Base-by-base conservation (phyloP, 2,113 vertebrate genomes). In the Rhizomys pruinosus region DNA sequence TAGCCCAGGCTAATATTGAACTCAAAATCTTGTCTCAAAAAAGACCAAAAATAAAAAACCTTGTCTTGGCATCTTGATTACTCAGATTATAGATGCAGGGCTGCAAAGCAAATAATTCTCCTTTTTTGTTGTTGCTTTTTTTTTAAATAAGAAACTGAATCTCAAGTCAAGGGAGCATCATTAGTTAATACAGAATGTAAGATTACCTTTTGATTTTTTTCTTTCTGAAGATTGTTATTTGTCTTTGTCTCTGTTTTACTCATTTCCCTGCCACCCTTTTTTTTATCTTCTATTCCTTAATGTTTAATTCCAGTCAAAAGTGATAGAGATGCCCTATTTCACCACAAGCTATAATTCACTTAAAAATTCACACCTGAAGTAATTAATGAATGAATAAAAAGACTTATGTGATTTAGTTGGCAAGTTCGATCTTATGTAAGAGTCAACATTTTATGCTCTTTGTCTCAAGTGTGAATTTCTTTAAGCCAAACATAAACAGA, bases 381-480 rank as follows among this genome's bases (percentile, higher is more conserved):
- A 81, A 27, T 81, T 52, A 88, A 90, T 85, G 22, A 85, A 90
- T 3, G 2, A 84, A 77, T 66, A 52, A 66, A 77, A 87, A 88
- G 2, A 2, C 63, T 3, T 84, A 39, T 4, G 42, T 32, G 37
- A 88, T 63, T 84, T 72, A 42, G 16, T 72, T 25, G 29, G 25
- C 37, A 68, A 87, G 3, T 74, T 84, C 20, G 19, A 55, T 7
- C 9, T 8, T 25, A 5, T 3, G 0, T 69, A 80, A 88, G 25
- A 63, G 39, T 91, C 37, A 90, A 69, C 2, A 44, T 66, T 25
- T 44, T 79, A 39, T 32, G 0, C 1, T 55, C 29, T 42, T 20
- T 61, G 44, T 80, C 71, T 81, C 19, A 74, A 32, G 6, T 80
- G 3, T 72, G 29, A 61, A 93, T 87, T 85, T 20, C 79, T 79